Evolutionary conservation across 2,113 vertebrate genomes (phyloP), one percentile per base, ranked within the genome.

Genomic region (Malurus elegans): DNA sequence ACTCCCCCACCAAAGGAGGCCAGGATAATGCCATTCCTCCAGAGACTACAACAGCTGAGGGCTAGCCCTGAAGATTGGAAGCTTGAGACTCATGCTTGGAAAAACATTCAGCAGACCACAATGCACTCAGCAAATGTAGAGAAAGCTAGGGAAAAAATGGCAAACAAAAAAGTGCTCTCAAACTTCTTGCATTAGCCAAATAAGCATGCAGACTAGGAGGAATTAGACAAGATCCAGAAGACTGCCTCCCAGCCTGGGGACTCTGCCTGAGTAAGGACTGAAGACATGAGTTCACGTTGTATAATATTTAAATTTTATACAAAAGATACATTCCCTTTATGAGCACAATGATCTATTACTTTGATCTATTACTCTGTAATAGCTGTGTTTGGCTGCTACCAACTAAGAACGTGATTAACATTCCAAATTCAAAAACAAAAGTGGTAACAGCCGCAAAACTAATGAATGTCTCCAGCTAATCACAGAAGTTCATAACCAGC

Each of bases 21-120:
- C 96, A 93, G 95, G 93, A 97, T 96, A 97, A 96, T 96, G 92
- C 96, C 91, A 95, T 95, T 97, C 86, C 96, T 97, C 97, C 62
- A 80, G 96, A 96, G 97, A 96, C 91, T 92, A 69, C 74, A 96
- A 94, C 93, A 97, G 96, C 97, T 97, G 97, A 98, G 93, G 86
- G 93, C 74, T 89, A 92, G 89, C 92, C 78, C 90, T 92, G 86
- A 97, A 94, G 75, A 94, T 14, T 36, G 72, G 90, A 19, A 92
- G 66, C 70, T 54, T 85, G 75, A 64, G 93, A 92, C 56, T 86
- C 42, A 19, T 10, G 57, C 78, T 95, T 92, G 79, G 89, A 86
- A 95, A 95, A 96, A 79, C 57, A 79, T 73, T 81, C 79, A 74
- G 62, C 2, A 12, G 60, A 90, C 18, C 79, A 82, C 75, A 90